Evolutionary conservation across 2,797 vertebrate genomes (phyloP).

Genomic region (Megaceryle alcyon): DNA sequence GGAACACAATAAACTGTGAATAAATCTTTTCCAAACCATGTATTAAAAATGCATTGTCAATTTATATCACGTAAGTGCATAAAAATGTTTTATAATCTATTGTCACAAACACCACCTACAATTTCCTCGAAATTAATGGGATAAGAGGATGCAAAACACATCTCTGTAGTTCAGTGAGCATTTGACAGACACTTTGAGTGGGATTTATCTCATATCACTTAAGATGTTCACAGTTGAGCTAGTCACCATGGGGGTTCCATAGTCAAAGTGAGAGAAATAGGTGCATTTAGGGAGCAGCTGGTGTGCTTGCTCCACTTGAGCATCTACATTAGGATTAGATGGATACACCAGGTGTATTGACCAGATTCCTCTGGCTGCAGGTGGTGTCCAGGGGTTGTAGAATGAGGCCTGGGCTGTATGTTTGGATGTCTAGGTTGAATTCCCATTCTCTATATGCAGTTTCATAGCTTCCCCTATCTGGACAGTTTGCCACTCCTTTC

Average conservation of each 20-base stretch:
- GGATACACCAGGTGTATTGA: neutral
- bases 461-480: neutral
- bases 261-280: neutral
- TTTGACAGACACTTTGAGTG: neutral
- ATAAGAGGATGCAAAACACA: neutral
- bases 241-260: neutral
- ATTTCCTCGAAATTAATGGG: constrained; percentile 6
- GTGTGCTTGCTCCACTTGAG: neutral
- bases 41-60: neutral
- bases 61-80: neutral
- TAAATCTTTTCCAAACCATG: neutral
- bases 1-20: neutral
- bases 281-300: neutral
- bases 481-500: neutral
- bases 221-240: neutral
- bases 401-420: neutral
- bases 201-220: neutral
- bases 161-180: neutral
- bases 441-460: neutral
- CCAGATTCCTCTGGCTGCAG: neutral
- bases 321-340: neutral
- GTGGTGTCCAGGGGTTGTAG: neutral
- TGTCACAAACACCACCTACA: constrained; percentile 14
- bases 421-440: neutral
- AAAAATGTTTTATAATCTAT: neutral